Evolutionary conservation across 1,140 invertebrate species (phyloP).

Genomic region (Rhynchophorus ferrugineus): DNA sequence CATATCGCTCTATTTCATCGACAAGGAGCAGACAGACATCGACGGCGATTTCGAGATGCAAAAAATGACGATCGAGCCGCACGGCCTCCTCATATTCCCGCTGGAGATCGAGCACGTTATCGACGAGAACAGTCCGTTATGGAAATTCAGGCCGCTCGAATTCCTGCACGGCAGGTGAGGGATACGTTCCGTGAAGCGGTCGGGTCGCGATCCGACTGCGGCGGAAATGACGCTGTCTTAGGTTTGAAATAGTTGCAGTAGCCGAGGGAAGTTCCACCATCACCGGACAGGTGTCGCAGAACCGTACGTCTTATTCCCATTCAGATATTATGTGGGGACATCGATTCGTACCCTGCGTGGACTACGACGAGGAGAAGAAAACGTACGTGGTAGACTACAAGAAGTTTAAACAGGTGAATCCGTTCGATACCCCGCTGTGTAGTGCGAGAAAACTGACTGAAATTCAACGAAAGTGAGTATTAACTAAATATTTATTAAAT

Average conservation of each 20-base stretch:
- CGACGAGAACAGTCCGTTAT: conserved; percentile 49
- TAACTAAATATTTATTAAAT: not conserved
- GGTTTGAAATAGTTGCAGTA: conserved; percentile 81
- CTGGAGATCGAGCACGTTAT: conserved; percentile 55
- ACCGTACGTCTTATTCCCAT: conserved; percentile 71
- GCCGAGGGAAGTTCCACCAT: conserved; percentile 74
- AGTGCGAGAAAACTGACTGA: conserved; percentile 51
- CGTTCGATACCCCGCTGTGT: conserved; percentile 87
- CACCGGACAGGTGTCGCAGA: conserved; percentile 68
- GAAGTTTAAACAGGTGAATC: conserved; percentile 84
- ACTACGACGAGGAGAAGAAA: conserved; percentile 23
- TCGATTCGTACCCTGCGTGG: conserved; percentile 51
- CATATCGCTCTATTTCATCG: conserved; percentile 30
- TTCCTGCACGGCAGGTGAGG: conserved; percentile 31
- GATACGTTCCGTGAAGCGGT: too few relatives aligned
- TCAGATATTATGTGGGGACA: conserved; percentile 82
- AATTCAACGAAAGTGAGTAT: conserved; percentile 11
- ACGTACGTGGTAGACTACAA: conserved; percentile 43
- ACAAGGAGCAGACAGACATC: conserved; percentile 22
- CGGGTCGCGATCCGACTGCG: too few relatives aligned
- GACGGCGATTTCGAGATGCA: conserved; percentile 24
- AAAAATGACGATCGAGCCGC: conserved; percentile 30
- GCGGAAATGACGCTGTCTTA: too few relatives aligned
- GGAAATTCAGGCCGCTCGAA: conserved; percentile 44
- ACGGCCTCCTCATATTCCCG: conserved; percentile 53